Conservation (phyloP, 2,888 invertebrate species). For the Drosophila parthenogenetica region DNA sequence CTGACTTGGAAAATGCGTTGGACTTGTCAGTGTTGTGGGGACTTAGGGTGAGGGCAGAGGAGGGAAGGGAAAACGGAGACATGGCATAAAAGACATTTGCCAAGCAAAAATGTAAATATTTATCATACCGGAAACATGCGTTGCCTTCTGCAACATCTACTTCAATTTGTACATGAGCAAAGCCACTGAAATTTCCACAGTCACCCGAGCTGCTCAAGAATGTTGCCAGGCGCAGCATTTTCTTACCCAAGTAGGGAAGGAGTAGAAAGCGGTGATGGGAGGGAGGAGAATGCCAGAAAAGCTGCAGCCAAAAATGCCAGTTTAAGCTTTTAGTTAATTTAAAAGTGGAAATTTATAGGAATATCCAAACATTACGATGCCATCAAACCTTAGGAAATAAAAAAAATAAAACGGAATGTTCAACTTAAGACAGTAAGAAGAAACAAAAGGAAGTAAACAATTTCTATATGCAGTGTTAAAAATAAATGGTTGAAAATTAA, state of each 20-base stretch:
- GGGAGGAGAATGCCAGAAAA: no score
- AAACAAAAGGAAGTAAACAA: constrained; percentile 15
- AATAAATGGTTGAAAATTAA: no score
- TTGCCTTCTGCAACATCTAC: constrained; percentile 45
- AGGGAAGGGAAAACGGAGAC: constrained; percentile 23
- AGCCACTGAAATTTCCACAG: constrained; percentile 19
- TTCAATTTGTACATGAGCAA: constrained; percentile 55
- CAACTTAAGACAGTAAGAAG: neutral
- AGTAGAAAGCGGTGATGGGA: neutral
- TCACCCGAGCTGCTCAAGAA: constrained; percentile 18
- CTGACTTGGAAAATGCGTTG: constrained; percentile 38
- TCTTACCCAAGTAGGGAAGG: neutral
- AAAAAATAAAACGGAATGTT: neutral
- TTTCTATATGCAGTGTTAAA: constrained; percentile 5
- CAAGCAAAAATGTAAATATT: constrained; percentile 80
- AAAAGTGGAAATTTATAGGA: constrained; percentile 72
- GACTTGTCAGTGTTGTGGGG: neutral
- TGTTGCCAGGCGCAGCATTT: constrained; percentile 26
- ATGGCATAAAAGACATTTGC: constrained; percentile 70
- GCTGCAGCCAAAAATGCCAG: constrained; percentile 54
- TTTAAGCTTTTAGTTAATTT: constrained; percentile 81
- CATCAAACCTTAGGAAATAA: neutral
- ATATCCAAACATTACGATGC: constrained; percentile 57
- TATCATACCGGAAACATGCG: constrained; percentile 71
- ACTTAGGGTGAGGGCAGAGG: neutral